phyloP scores from a whole-genome alignment of 1,140 invertebrate species.

The Rhopalosiphum padi region DNA sequence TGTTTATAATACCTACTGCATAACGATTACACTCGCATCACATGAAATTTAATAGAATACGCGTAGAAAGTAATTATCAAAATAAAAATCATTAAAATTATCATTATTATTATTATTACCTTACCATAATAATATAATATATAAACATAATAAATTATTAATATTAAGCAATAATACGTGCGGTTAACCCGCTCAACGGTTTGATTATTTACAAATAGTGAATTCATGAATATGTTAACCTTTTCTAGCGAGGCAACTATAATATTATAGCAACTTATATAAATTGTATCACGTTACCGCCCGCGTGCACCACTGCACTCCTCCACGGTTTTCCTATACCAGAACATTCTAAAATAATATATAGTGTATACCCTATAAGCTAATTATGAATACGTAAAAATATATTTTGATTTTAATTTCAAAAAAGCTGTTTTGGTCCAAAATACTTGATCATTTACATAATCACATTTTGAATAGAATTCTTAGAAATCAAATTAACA shows the following conservation, averaged over 20 bases:
- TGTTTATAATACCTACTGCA: neutral
- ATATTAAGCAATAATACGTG: slow-evolving; percentile 31
- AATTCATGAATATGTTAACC: slow-evolving; percentile 48
- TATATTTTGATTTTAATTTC: slow-evolving; percentile 2
- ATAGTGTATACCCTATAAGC: neutral
- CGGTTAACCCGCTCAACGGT: neutral
- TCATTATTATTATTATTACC: neutral
- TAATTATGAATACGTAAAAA: neutral
- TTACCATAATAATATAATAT: neutral
- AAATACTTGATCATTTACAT: neutral
- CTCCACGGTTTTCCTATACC: neutral
- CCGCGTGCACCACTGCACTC: neutral
- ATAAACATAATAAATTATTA: slow-evolving; percentile 2
- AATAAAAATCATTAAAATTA: neutral
- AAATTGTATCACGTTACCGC: slow-evolving; percentile 1
- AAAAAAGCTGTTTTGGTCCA: neutral
- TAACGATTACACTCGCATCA: neutral
- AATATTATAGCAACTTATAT: neutral
- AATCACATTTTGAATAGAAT: slow-evolving; percentile 16
- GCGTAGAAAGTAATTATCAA: neutral
- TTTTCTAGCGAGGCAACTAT: neutral
- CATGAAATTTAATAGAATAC: neutral
- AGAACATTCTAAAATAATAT: neutral
- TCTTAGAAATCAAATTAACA: neutral
- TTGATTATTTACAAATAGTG: slow-evolving; percentile 8